Conservation (phyloP, 2,113 vertebrate genomes). For the Sialia sialis region DNA sequence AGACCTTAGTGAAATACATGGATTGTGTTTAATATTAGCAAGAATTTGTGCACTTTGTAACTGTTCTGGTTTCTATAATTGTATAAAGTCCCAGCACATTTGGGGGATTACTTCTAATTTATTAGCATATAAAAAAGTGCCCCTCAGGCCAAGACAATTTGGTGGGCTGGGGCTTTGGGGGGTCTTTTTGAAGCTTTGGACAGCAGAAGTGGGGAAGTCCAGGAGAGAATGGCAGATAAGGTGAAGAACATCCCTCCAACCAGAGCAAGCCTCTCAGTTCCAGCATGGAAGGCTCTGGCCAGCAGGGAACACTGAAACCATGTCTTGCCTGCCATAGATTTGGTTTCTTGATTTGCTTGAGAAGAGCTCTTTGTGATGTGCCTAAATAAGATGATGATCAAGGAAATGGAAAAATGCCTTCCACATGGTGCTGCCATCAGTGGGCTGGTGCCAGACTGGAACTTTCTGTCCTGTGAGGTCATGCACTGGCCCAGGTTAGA, state of each 20-base stretch:
- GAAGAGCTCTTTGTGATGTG: neutral
- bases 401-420: neutral
- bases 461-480: neutral
- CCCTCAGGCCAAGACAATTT: neutral
- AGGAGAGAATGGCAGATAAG: neutral
- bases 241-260: neutral
- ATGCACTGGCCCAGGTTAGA: neutral
- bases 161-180: neutral
- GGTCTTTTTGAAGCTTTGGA: fast-evolving
- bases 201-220: neutral
- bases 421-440: neutral
- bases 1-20: neutral
- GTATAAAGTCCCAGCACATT: neutral
- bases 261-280: neutral
- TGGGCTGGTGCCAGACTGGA: neutral
- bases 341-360: neutral
- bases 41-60: neutral
- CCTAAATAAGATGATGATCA: neutral
- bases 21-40: neutral
- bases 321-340: fast-evolving
- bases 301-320: fast-evolving
- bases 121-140: fast-evolving
- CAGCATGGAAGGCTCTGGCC: neutral
- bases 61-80: neutral
- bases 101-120: neutral